Percentiles rank a stretch among this genome's conserved stretches.
These are phyloP conservation scores for Pluvianellus socialis DNA, from an alignment of 2,113 vertebrate genomes.

Conservation along the genomic window DNA sequence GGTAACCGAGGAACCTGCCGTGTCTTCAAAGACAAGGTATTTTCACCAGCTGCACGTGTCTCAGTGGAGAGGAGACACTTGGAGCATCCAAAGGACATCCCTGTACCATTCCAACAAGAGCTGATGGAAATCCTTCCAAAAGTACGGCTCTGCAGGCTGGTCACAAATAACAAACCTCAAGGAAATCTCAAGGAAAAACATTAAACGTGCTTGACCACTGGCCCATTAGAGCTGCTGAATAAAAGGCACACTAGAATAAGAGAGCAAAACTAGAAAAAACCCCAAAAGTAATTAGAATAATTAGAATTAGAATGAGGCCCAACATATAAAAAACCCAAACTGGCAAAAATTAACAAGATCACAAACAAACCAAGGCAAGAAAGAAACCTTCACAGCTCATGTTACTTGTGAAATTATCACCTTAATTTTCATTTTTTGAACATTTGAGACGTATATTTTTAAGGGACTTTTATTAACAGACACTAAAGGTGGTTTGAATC, in stretches of 20 bases:
- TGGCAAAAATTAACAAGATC: neutral
- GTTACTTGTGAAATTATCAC: neutral
- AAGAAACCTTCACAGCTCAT: neutral
- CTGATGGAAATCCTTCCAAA: neutral
- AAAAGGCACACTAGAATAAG: neutral
- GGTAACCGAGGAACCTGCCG: neutral
- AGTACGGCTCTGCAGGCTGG: neutral
- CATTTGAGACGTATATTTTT: neutral
- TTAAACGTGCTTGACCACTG: neutral
- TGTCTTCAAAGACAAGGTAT: neutral
- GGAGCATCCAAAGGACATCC: neutral
- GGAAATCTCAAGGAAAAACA: neutral
- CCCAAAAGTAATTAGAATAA: neutral
- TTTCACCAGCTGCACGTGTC: neutral
- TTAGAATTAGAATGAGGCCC: neutral
- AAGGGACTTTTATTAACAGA: neutral
- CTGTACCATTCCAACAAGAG: accelerated
- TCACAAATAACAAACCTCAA: neutral
- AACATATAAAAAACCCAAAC: neutral
- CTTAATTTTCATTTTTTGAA: neutral
- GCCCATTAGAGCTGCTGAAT: neutral
- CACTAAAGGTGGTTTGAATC: neutral
- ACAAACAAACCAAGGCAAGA: neutral
- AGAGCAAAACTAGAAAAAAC: neutral
- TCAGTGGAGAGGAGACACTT: neutral